Evolutionary conservation across 2,797 vertebrate species (phyloP), one percentile per base, ranked within the genome.

Genomic region (Sylvilagus floridanus): DNA sequence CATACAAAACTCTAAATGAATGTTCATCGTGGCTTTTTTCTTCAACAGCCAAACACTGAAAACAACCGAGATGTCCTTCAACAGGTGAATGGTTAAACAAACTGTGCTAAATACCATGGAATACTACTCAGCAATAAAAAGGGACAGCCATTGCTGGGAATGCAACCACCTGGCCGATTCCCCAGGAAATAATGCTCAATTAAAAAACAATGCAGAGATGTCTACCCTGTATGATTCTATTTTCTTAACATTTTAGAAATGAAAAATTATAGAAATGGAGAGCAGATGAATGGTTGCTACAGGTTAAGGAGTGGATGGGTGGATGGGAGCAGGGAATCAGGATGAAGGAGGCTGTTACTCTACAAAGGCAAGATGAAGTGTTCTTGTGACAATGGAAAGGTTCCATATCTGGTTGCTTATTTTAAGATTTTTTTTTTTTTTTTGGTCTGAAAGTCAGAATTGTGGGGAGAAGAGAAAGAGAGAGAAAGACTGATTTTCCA

Each of bases 1-100:
- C 26, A 47, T 8, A 52, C 26, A 86, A 94, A 95, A 65, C 73
- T 30, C 73, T 30, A 63, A 8, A 7, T 22, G 69, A 76, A 91
- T 88, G 28, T 75, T 93, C 68, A 63, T 28, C 81, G 14, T 28
- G 79, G 37, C 35, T 96, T 91, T 76, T 47, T 90, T 83, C 1
- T 94, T 42, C 52, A 52, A 57, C 14, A 71, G 42, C 32, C 62
- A 83, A 68, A 69, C n/a, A 22, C 8, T 32, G 68, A 71, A 22
- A 90, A 63, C 30, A 68, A 65, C 4, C 22, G 32, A 17, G 32
- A 32, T 47, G n/a, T 76, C 50, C n/a, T 91, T 62, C 8, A 52
- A 78, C 17, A 87, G 32, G 26, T 66, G 42, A 88, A 50, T 69
- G 28, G 28, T 50, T 71, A 52, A 8, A 28, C 11, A 91, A 47